phyloP scores from a whole-genome alignment of 1,140 invertebrate genomes.

The Choristoneura fumiferana region DNA sequence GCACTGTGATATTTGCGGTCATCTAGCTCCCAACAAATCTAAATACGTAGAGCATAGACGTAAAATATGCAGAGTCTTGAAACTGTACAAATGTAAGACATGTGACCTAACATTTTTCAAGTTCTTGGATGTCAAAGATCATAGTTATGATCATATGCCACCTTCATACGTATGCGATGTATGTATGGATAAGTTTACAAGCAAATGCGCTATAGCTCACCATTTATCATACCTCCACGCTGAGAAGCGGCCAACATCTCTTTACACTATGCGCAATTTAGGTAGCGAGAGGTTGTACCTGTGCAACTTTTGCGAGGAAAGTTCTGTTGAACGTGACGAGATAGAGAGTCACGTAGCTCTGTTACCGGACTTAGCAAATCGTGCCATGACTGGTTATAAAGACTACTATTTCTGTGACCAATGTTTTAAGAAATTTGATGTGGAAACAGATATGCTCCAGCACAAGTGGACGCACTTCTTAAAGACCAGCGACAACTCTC shows the following conservation, averaged over 20 bases:
- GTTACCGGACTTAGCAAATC: conserved; percentile 49
- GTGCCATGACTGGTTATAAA: conserved; percentile 48
- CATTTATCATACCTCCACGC: conserved; percentile 58
- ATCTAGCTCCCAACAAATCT: conserved; percentile 41
- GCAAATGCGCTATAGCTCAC: conserved; percentile 51
- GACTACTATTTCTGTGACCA: conserved; percentile 63
- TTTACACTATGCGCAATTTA: conserved; percentile 36
- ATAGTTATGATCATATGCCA: conserved; percentile 53
- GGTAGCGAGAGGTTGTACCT: conserved; percentile 43
- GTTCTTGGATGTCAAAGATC: conserved; percentile 61
- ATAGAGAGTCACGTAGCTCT: conserved; percentile 45
- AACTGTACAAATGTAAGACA: conserved; percentile 49
- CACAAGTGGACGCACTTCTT: conserved; percentile 64
- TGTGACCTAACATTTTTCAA: conserved; percentile 47
- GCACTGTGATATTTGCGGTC: conserved; percentile 55
- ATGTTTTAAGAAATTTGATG: conserved; percentile 51
- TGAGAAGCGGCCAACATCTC: conserved; percentile 30
- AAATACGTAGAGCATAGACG: conserved; percentile 46
- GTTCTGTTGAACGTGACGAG: conserved; percentile 35
- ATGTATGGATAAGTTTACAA: conserved; percentile 59
- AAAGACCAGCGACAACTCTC: conserved; percentile 41
- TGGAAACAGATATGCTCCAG: conserved; percentile 51
- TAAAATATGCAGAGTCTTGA: conserved; percentile 39
- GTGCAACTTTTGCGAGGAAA: conserved; percentile 61
- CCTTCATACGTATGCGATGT: conserved; percentile 53